Conservation (phyloP, 2,113 vertebrate species). For the Psilopsiagon aymara region DNA sequence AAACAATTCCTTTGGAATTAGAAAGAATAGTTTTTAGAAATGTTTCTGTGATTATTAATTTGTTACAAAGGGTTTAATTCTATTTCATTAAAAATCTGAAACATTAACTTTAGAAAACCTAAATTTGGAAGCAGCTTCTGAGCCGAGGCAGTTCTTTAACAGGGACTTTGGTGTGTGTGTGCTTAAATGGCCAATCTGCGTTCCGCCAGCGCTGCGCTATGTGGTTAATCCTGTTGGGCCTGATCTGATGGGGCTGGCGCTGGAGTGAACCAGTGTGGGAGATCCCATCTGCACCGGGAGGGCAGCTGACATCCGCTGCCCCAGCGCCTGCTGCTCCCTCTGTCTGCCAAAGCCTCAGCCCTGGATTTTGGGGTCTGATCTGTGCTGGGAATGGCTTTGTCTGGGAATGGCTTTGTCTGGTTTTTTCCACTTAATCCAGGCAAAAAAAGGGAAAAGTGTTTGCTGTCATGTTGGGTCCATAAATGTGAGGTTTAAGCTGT, state of each 20-base stretch:
- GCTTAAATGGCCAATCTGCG: not conserved
- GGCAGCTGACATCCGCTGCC: not conserved
- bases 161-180: not conserved
- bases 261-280: not conserved
- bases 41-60: conserved; percentile 47
- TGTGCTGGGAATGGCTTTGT: not conserved
- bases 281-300: not conserved
- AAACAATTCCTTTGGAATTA: conserved; percentile 60
- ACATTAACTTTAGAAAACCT: not conserved
- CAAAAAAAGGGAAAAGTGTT: not conserved
- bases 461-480: not conserved
- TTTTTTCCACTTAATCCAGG: not conserved
- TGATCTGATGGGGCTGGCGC: not conserved
- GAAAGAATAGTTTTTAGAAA: conserved; percentile 20
- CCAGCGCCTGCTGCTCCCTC: not conserved
- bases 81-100: not conserved
- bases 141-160: not conserved
- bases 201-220: not conserved
- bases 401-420: not conserved
- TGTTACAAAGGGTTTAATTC: conserved; percentile 1
- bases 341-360: not conserved
- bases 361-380: not conserved
- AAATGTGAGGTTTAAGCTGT: not conserved
- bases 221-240: conserved; percentile 50
- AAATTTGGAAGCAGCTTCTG: not conserved